Conservation (phyloP, 2,888 invertebrate genomes). For the Stegophylla sp. region DNA sequence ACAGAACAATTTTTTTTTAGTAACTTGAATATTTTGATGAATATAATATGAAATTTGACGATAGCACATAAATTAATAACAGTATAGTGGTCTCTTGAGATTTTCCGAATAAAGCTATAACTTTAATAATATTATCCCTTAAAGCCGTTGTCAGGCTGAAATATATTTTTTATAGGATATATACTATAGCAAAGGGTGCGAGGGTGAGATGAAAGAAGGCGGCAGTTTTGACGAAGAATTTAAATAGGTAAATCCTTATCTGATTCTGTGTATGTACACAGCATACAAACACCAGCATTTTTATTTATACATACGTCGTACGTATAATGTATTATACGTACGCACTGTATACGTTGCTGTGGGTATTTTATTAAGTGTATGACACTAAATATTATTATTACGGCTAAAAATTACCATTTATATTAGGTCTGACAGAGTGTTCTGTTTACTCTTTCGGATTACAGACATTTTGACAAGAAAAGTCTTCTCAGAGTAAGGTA, state of each 20-base stretch:
- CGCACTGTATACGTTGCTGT: neutral
- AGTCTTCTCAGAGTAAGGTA: neutral
- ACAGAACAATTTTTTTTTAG: neutral
- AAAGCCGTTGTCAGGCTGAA: slow-evolving; percentile 44
- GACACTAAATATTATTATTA: slow-evolving; percentile 5
- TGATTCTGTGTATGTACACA: neutral
- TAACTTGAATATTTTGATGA: neutral
- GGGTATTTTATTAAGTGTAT: slow-evolving; percentile 29
- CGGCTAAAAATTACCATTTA: slow-evolving; percentile 51
- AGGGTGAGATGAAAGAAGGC: neutral
- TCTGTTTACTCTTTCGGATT: neutral
- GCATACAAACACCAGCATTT: neutral
- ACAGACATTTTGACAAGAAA: slow-evolving; percentile 22
- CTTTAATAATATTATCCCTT: slow-evolving; percentile 41
- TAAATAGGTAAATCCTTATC: slow-evolving; percentile 31
- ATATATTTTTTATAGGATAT: slow-evolving; percentile 39
- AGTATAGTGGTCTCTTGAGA: slow-evolving; percentile 23
- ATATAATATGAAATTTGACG: neutral
- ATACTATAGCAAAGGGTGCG: neutral
- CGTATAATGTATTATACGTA: neutral
- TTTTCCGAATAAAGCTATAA: slow-evolving; percentile 36
- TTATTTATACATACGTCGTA: no score
- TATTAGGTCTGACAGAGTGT: slow-evolving; percentile 37
- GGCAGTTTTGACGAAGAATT: slow-evolving; percentile 29
- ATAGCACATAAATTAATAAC: slow-evolving; percentile 20